Evolutionary conservation across 2,797 vertebrate genomes (phyloP), one percentile per base, ranked within the genome.

Genomic region (Danio albolineatus): DNA sequence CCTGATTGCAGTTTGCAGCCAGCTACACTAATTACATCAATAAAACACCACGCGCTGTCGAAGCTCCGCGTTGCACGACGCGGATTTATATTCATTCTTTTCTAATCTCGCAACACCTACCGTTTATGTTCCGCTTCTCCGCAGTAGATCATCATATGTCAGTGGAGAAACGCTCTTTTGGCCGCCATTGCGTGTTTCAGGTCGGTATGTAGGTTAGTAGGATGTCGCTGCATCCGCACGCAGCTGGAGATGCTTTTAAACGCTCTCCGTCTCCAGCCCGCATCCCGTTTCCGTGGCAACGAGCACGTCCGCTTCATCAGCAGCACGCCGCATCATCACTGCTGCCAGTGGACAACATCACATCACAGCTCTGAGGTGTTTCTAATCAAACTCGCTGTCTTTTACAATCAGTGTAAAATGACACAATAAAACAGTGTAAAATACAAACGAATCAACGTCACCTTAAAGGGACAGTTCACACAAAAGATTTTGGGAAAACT

Each of bases 271-370:
- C 64, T 69, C 71, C 46, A 70, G 64, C 59, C 79, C 86, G 90
- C 90, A 88, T 92, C 91, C 73, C 81, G 91, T 94, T 85, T 85
- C 93, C 91, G 90, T 93, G 89, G 93, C 87, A 92, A 94, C 93
- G 72, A 85, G 9, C 77, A 86, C 73, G 77, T 28, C 61, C 67
- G 54, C 80, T 56, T 36, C 17, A 51, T 56, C 46, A 81, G 79
- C 64, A 51, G 41, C 71, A 46, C 0, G 28, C 41, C 6, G 10
- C 71, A 8, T 1, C 12, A 59, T 65, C 17, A 38, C 38, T 61
- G 44, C 43, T 3, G 9, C 16, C 41, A 56, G 16, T 16, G 17
- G n/a, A 10, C 19, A 53, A 53, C 53, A 21, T 7, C 12, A 56
- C 21, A 44, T 28, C 65, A 57, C 7, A 36, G 48, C 28, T 69